Evolutionary conservation across 2,797 vertebrate species (phyloP).

Genomic region (Rhabdomys pumilio): DNA sequence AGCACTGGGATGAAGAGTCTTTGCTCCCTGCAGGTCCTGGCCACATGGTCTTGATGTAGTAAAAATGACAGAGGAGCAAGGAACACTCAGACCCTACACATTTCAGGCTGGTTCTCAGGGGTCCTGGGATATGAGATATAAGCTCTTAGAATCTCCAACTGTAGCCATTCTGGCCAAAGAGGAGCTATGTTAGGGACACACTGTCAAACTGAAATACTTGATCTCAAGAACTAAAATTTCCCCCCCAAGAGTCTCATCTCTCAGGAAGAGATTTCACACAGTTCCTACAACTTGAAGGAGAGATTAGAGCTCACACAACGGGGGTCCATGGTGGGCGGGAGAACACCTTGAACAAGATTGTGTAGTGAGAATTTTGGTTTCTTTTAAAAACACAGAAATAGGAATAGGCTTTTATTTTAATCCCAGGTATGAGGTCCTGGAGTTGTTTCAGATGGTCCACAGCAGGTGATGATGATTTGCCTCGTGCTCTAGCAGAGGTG

Average conservation of each 20-base stretch:
- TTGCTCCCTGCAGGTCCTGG: fast-evolving
- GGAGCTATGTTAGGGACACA: neutral
- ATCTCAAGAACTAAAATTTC: neutral
- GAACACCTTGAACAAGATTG: neutral
- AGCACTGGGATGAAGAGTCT: neutral
- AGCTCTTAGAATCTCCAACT: too few relatives aligned
- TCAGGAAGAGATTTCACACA: neutral
- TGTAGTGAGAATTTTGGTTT: neutral
- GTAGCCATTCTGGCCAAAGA: neutral
- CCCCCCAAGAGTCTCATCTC: neutral
- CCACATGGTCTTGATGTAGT: fast-evolving
- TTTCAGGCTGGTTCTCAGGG: too few relatives aligned
- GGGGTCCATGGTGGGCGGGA: neutral
- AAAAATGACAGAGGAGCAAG: neutral
- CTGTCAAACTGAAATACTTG: neutral
- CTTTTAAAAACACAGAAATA: neutral
- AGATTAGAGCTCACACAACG: neutral
- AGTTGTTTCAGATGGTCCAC: neutral
- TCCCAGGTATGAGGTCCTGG: neutral
- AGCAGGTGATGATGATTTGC: neutral
- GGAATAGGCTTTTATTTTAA: neutral
- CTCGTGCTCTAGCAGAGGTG: neutral
- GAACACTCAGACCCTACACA: neutral
- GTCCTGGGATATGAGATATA: neutral
- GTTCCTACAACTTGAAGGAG: neutral